A percentile compares a stretch with the other conserved stretches of the same genome.
Evolutionary conservation across 2,113 vertebrate species (phyloP).

Genomic region (Hippocampus abdominalis): DNA sequence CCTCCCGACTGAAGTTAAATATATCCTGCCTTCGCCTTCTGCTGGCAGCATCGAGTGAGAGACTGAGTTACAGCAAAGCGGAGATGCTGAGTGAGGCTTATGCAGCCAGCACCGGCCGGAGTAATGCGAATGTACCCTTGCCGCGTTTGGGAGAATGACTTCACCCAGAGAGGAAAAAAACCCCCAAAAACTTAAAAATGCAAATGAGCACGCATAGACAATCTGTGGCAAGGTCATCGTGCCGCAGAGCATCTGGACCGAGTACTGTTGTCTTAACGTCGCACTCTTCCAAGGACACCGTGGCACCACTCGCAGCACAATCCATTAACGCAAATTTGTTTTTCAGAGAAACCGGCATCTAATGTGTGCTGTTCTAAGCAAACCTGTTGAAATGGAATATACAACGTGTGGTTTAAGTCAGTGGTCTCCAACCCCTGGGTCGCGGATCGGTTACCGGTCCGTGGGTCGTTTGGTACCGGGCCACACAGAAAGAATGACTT

Average conservation of each 20-base stretch:
- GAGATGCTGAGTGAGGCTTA: slow-evolving; percentile 69
- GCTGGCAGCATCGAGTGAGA: slow-evolving; percentile 59
- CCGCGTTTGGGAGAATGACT: slow-evolving; percentile 57
- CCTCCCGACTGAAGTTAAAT: slow-evolving; percentile 48
- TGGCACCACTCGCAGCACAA: slow-evolving; percentile 10
- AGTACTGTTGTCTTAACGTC: slow-evolving; percentile 34
- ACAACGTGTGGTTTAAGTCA: too few species aligned
- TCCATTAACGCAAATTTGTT: slow-evolving; percentile 1
- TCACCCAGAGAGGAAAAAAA: slow-evolving; percentile 39
- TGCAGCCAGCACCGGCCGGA: slow-evolving; percentile 58
- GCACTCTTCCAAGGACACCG: slow-evolving; percentile 40
- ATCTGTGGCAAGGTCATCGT: slow-evolving; percentile 71
- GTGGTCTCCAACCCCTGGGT: too few species aligned
- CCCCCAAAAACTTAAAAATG: slow-evolving; percentile 52
- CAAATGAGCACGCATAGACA: slow-evolving; percentile 68
- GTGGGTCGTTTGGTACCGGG: too few species aligned
- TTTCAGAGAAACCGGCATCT: not conserved
- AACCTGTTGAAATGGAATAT: not conserved
- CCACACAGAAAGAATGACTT: too few species aligned
- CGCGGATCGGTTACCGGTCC: too few species aligned
- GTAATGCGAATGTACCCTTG: slow-evolving; percentile 63
- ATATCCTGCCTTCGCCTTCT: slow-evolving; percentile 49
- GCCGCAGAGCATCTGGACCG: slow-evolving; percentile 74
- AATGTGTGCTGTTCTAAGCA: not conserved
- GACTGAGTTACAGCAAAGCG: slow-evolving; percentile 62